Percentiles rank a stretch among this genome's conserved stretches.
Evolutionary conservation across 2,888 invertebrate genomes (phyloP).

Genomic region (Temnothorax rugatulus): DNA sequence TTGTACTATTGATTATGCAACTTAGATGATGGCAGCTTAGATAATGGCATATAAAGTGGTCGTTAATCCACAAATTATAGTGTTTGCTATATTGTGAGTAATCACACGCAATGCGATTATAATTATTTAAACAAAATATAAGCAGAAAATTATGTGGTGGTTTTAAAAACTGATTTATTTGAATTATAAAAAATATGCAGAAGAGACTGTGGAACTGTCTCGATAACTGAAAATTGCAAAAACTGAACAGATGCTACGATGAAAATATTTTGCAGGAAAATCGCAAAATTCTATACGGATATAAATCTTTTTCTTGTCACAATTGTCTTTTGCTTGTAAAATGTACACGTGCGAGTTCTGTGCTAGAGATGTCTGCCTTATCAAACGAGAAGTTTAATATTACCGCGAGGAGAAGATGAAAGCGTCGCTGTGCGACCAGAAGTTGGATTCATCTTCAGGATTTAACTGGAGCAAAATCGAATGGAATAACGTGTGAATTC

Average conservation of each 20-base stretch:
- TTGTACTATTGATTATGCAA: background rate
- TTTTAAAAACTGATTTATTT: background rate
- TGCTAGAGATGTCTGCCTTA: background rate
- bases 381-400: background rate
- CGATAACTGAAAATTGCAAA: background rate
- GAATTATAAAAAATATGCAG: background rate
- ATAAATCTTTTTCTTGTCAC: background rate
- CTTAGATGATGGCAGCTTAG: background rate
- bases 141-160: background rate
- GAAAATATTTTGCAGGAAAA: background rate
- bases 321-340: background rate
- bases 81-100: background rate
- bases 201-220: background rate
- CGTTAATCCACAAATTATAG: conserved; percentile 20
- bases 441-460: conserved; percentile 32
- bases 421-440: background rate
- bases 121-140: background rate
- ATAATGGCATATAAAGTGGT: background rate
- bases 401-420: conserved; percentile 10
- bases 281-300: background rate
- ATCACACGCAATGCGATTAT: background rate
- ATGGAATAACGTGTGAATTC: conserved; percentile 43
- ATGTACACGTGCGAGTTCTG: background rate
- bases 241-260: background rate
- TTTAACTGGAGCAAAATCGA: conserved; percentile 52